Percentiles rank a stretch among this genome's conserved stretches.
Conservation (phyloP, 2,113 vertebrate species). For the Bujurquina vittata region DNA sequence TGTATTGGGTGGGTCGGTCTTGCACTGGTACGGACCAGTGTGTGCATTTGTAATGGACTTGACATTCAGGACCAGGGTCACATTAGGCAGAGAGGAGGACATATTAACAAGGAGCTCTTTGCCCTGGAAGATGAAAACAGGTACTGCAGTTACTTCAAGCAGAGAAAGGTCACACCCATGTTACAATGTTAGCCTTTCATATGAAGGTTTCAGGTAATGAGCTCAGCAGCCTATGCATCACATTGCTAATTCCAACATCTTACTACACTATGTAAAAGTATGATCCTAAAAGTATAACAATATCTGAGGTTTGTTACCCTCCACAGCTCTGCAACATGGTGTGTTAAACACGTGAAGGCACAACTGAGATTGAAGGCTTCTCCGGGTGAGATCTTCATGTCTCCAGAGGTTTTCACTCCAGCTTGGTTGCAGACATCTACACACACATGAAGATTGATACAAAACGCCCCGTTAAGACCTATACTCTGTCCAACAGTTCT, state of each 20-base stretch:
- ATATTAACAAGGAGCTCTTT: constrained; percentile 8
- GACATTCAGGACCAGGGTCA: constrained; percentile 22
- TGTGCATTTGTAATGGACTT: constrained; percentile 3
- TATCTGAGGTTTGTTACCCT: fast-evolving
- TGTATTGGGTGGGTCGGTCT: background rate
- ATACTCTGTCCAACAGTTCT: background rate
- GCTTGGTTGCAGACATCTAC: background rate
- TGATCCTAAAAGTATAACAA: background rate
- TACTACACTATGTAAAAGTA: too few relatives aligned
- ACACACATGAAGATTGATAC: background rate
- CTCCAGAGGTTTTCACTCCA: constrained; percentile 1
- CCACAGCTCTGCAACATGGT: constrained; percentile 31
- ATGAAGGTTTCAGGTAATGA: background rate
- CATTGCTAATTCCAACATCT: background rate
- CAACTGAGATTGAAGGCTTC: constrained; percentile 16
- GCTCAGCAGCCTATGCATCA: background rate
- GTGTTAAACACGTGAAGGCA: constrained; percentile 30
- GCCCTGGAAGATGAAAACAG: background rate
- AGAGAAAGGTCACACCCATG: background rate
- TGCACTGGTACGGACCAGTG: constrained; percentile 29
- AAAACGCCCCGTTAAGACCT: background rate
- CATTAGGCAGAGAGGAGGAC: background rate
- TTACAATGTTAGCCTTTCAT: background rate
- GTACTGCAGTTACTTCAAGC: fast-evolving
- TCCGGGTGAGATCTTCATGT: background rate